Conservation (phyloP, 2,797 vertebrate species). For the Mionectes olivaceus region DNA sequence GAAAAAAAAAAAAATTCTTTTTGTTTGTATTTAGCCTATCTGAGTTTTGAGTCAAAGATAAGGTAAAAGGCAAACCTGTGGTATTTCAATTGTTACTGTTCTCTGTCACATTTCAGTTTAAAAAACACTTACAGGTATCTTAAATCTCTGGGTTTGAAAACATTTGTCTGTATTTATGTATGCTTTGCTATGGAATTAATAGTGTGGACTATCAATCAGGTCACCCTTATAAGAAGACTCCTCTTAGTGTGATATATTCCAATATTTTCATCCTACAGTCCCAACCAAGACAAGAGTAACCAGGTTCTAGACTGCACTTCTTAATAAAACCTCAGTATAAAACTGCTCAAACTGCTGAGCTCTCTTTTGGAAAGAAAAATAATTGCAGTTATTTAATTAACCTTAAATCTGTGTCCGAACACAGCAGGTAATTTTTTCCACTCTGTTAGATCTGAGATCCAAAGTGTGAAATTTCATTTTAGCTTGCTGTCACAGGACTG, state of each 20-base stretch:
- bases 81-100: not conserved
- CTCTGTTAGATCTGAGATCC: not conserved
- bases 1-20: accelerated
- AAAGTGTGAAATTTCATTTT: slow-evolving; percentile 15
- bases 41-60: not conserved
- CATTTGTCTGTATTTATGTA: not conserved
- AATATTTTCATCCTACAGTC: not conserved
- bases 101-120: not conserved
- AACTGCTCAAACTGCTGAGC: not conserved
- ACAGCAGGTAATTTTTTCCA: slow-evolving; percentile 1
- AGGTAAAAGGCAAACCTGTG: not conserved
- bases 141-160: not conserved
- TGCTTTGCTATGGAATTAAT: not conserved
- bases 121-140: not conserved
- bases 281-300: not conserved
- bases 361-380: not conserved
- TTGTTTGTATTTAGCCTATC: not conserved
- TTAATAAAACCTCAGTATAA: not conserved
- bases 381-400: not conserved
- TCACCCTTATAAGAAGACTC: not conserved
- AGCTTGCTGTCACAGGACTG: not conserved
- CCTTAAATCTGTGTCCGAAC: not conserved
- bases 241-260: not conserved
- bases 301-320: not conserved
- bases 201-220: not conserved